phyloP scores from a whole-genome alignment of 2,113 vertebrate genomes.

The Otis tarda region DNA sequence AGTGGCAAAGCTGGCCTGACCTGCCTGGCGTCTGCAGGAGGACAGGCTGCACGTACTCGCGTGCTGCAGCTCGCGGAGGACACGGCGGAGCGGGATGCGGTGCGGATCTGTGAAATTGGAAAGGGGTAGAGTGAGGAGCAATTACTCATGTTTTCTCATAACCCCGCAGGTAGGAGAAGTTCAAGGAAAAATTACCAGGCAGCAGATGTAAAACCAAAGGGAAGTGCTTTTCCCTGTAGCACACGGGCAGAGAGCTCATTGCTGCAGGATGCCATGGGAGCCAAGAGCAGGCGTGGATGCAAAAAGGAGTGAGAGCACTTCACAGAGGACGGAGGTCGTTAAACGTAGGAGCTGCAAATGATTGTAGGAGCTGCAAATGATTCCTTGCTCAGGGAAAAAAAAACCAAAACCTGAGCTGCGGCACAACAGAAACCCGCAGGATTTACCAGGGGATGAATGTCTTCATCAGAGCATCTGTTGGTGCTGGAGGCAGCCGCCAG shows the following conservation, averaged over 20 bases:
- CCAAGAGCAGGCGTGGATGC: background rate
- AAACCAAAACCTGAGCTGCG: background rate
- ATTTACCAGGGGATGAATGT: background rate
- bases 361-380: background rate
- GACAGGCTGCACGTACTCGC: background rate
- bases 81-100: background rate
- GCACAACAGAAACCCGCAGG: background rate
- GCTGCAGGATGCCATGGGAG: background rate
- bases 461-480: background rate
- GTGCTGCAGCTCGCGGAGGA: background rate
- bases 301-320: background rate
- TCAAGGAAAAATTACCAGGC: conserved; percentile 26
- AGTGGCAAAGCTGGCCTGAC: background rate
- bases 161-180: conserved; percentile 47
- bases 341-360: background rate
- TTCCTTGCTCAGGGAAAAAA: background rate
- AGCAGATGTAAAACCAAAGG: conserved; percentile 11
- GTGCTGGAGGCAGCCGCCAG: background rate
- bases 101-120: background rate
- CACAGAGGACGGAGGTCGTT: background rate
- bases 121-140: background rate
- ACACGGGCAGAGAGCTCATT: background rate
- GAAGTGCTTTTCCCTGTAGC: background rate
- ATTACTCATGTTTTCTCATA: conserved; percentile 38
- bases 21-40: background rate